Conservation (phyloP, 2,888 invertebrate genomes). For the Barypeithes pellucidus region DNA sequence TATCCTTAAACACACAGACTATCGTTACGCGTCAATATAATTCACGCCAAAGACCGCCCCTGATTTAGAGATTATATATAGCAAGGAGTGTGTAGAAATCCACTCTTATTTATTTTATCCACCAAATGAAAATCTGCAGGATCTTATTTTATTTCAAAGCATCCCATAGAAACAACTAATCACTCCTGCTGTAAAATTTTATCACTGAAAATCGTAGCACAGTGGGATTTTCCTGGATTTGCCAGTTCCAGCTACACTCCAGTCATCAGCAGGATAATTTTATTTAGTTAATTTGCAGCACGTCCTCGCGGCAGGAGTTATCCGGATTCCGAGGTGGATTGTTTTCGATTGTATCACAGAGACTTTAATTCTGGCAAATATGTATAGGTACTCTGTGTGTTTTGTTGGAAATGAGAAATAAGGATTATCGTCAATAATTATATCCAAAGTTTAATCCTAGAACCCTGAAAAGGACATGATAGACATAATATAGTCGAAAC, state of each 20-base stretch:
- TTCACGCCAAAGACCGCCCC: too few species aligned
- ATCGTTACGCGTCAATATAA: too few species aligned
- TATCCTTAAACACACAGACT: too few species aligned
- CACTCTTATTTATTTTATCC: too few species aligned
- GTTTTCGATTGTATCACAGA: conserved; percentile 14
- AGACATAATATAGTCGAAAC: too few species aligned
- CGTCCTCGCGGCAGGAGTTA: conserved; percentile 23
- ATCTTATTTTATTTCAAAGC: too few species aligned
- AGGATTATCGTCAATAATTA: not conserved
- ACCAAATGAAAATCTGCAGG: too few species aligned
- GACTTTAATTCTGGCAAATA: conserved; percentile 1
- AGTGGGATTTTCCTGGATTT: conserved; percentile 22
- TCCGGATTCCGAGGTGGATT: conserved; percentile 15
- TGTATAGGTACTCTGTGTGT: not conserved
- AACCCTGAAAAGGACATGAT: too few species aligned
- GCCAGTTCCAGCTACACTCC: conserved; percentile 3
- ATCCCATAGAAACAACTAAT: not conserved
- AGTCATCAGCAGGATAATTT: conserved; percentile 12
- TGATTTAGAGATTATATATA: too few species aligned
- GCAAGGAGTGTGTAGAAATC: too few species aligned
- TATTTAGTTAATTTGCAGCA: conserved; percentile 32
- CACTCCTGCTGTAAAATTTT: conserved; percentile 4
- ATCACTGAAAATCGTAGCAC: conserved; percentile 5
- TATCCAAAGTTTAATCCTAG: too few species aligned
- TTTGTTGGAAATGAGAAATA: not conserved